phyloP scores from a whole-genome alignment of 2,797 vertebrate genomes.

The Chaunax sp. region DNA sequence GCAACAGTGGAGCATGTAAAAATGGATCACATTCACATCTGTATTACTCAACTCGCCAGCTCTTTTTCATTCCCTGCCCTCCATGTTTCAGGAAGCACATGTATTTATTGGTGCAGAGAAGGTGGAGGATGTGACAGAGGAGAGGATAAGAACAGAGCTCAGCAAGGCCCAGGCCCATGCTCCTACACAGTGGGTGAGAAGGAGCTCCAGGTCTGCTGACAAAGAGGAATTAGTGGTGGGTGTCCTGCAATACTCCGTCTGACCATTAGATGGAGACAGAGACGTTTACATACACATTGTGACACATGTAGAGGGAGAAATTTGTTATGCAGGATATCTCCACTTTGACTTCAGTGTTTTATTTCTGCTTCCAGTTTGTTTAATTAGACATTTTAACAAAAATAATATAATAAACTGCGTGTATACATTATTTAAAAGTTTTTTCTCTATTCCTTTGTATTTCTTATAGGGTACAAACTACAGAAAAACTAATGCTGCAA shows the following conservation, averaged over 20 bases:
- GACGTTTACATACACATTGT: slow-evolving; percentile 31
- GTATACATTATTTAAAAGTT: too few relatives aligned
- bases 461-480: slow-evolving; percentile 88
- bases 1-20: slow-evolving; percentile 28
- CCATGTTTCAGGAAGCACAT: slow-evolving; percentile 83
- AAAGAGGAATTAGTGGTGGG: slow-evolving; percentile 87
- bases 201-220: slow-evolving; percentile 71
- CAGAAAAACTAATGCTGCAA: slow-evolving; percentile 89
- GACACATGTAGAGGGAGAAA: background rate
- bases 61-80: slow-evolving; percentile 40
- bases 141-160: slow-evolving; percentile 79
- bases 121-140: slow-evolving; percentile 85
- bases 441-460: slow-evolving; percentile 4
- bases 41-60: slow-evolving; percentile 26
- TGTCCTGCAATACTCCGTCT: slow-evolving; percentile 25
- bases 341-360: background rate
- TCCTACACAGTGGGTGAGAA: slow-evolving; percentile 72
- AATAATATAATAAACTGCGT: background rate
- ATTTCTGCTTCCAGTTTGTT: background rate
- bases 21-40: slow-evolving; percentile 43
- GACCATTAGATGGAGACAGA: slow-evolving; percentile 73
- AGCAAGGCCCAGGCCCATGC: slow-evolving; percentile 69
- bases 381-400: background rate
- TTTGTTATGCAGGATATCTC: background rate
- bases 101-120: slow-evolving; percentile 82